Conservation (phyloP, 2,113 vertebrate genomes). For the Protobothrops mucrosquamatus region DNA sequence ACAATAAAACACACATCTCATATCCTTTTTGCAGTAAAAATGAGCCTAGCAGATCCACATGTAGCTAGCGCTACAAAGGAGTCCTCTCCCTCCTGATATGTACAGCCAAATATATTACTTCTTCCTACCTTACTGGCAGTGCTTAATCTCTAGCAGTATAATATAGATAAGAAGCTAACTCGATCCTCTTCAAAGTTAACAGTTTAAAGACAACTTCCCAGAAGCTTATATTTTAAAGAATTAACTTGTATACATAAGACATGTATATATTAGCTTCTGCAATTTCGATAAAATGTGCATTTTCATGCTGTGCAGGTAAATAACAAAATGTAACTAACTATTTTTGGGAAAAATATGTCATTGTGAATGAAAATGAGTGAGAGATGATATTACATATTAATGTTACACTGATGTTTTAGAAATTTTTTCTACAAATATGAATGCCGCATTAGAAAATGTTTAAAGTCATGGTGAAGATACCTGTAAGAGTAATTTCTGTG, state of each 20-base stretch:
- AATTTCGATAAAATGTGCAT: not conserved
- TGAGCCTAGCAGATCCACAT: not conserved
- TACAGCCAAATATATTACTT: not conserved
- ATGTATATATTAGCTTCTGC: not conserved
- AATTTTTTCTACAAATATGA: not conserved
- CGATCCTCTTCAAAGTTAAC: not conserved
- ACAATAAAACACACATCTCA: not conserved
- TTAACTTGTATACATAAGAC: no score
- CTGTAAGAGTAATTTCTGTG: constrained; percentile 88
- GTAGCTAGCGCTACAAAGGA: not conserved
- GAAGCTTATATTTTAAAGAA: not conserved
- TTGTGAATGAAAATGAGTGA: not conserved
- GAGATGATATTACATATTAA: not conserved
- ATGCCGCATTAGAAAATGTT: not conserved
- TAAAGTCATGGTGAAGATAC: constrained; percentile 57
- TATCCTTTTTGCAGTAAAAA: not conserved
- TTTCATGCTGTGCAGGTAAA: not conserved
- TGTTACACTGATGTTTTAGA: not conserved
- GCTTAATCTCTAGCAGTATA: not conserved
- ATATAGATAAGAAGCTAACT: not conserved
- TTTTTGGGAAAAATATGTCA: not conserved
- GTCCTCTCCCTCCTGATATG: not conserved
- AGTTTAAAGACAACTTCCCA: not conserved
- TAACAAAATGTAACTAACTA: not conserved
- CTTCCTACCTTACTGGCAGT: not conserved